Evolutionary conservation across 2,888 invertebrate genomes (phyloP), one percentile per base, ranked within the genome.

Genomic region (Mythimna pallens): DNA sequence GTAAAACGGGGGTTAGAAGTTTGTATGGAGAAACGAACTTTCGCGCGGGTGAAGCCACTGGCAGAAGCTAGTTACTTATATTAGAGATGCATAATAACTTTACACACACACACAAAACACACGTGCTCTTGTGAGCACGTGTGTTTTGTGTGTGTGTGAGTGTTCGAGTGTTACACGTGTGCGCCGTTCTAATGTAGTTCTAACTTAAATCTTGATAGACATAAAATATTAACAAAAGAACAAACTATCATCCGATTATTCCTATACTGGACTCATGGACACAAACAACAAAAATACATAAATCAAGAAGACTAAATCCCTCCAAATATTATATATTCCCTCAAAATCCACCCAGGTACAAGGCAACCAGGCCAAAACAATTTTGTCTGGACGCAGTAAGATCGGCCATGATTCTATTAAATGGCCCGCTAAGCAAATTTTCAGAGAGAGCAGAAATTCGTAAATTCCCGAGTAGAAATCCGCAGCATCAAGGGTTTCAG

Each of bases 381-480:
- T 81, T 81, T 79, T 50, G 70, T 54, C 58, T 57, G 72, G 81
- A 67, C 75, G 61, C 61, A 62, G 73, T 78, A 84, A 73, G 72
- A 80, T 71, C 70, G 70, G 6, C 66, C 69, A 63, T 83, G 78
- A 84, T 83, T 81, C 61, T 54, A 78, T 85, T 84, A 81, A 65
- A 78, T 68, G 73, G 64, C 64, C 55, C 71, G 71, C 78, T 82
- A 77, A 83, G 68, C 81, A 82, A 80, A 84, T 84, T 80, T 84
- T 76, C 78, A 71, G 73, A 62, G 67, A 68, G 64, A 69, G 40
- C 69, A 54, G 73, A 83, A 80, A 73, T 80, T 74, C 76, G 70
- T 64, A 65, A 80, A 84, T 81, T 78, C 66, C 10, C 63, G 34
- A 58, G 34, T 63, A 68, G 65, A 78, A 83, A 78, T 79, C 67